Evolutionary conservation across 2,797 vertebrate genomes (phyloP).

Genomic region (Lithobates sylvaticus): DNA sequence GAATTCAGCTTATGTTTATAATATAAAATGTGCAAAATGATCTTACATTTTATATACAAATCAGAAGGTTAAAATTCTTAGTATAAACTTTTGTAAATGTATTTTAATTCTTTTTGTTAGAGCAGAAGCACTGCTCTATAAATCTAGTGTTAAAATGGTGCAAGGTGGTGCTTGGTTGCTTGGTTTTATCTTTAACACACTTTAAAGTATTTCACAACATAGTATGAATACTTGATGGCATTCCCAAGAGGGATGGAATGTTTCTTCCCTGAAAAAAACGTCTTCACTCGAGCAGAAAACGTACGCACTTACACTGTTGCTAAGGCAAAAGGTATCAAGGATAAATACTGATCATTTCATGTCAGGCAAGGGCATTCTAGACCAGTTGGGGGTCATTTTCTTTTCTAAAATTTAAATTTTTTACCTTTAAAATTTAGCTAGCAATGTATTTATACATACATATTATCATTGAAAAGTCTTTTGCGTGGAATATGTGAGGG

Average conservation of each 20-base stretch:
- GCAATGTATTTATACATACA: too few species aligned
- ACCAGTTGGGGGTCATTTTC: neutral
- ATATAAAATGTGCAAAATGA: neutral
- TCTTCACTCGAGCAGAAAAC: conserved; percentile 44
- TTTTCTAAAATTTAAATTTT: neutral
- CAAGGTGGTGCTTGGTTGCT: conserved; percentile 39
- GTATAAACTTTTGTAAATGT: neutral
- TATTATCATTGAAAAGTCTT: too few species aligned
- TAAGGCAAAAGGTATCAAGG: conserved; percentile 19
- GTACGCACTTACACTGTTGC: conserved; percentile 20
- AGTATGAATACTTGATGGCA: conserved; percentile 58
- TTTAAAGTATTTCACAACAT: conserved; percentile 60
- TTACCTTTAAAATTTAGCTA: too few species aligned
- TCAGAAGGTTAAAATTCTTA: neutral
- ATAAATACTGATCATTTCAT: neutral
- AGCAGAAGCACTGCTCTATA: conserved; percentile 37
- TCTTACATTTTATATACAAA: neutral
- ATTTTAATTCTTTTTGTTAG: neutral
- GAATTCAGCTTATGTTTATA: too few species aligned
- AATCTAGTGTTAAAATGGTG: conserved; percentile 16
- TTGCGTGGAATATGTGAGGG: too few species aligned
- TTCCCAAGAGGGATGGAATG: conserved; percentile 57
- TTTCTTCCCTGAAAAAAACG: conserved; percentile 38
- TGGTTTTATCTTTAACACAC: conserved; percentile 36
- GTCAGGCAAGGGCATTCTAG: neutral